These are phyloP conservation scores for Clivina fossor DNA, from an alignment of 2,888 invertebrate genomes.

Conservation along the genomic window DNA sequence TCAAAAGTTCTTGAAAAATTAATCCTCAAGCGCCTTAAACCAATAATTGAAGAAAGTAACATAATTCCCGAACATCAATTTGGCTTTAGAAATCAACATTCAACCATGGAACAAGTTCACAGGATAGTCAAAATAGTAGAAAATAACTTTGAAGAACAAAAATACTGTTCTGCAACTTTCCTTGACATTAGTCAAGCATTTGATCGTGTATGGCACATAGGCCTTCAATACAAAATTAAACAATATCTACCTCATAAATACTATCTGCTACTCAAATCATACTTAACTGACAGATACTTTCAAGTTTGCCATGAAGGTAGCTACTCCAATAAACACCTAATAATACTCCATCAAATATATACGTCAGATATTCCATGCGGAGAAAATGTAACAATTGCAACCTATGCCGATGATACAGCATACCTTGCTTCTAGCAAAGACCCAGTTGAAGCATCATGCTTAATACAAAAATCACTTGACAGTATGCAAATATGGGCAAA, in stretches of 20 bases:
- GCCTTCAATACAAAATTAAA: conserved; percentile 31
- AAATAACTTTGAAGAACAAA: not conserved
- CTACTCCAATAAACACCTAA: too few species aligned
- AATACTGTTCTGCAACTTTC: conserved; percentile 30
- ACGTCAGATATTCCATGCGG: too few species aligned
- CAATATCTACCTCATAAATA: conserved; percentile 10
- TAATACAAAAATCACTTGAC: too few species aligned
- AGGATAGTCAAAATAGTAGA: conserved; percentile 23
- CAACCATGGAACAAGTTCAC: conserved; percentile 40
- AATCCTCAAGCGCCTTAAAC: conserved; percentile 35
- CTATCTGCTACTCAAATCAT: conserved; percentile 25
- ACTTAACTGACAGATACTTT: conserved; percentile 29
- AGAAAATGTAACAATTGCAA: too few species aligned
- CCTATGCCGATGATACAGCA: too few species aligned
- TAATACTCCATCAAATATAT: too few species aligned
- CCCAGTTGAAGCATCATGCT: too few species aligned
- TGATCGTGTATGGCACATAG: conserved; percentile 20
- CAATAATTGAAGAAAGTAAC: conserved; percentile 32
- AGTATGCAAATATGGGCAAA: too few species aligned
- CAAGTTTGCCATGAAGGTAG: conserved; percentile 13
- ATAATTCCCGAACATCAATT: conserved; percentile 40
- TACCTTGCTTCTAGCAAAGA: too few species aligned
- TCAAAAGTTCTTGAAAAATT: conserved; percentile 41
- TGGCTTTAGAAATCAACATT: conserved; percentile 36
- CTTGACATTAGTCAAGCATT: conserved; percentile 33